Evolutionary conservation across 2,797 vertebrate species (phyloP), one percentile per base, ranked within the genome.

Genomic region (Hyperoplus lanceolatus): DNA sequence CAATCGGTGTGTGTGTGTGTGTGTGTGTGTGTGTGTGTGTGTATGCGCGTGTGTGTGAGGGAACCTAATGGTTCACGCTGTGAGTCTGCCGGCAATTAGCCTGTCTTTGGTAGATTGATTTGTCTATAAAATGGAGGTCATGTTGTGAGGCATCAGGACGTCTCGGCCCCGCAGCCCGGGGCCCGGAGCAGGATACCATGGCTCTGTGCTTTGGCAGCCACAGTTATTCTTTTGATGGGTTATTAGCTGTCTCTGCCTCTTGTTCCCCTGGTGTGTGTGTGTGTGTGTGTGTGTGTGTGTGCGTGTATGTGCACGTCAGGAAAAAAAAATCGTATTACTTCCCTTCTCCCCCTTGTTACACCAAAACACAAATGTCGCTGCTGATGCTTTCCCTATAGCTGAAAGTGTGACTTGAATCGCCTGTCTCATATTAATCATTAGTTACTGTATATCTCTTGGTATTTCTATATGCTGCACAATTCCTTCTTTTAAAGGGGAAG

Each of bases 181-280:
- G 63, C 49, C 63, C 7, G 13, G n/a, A 81, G 79, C 79, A 80
- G 60, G 79, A 29, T 60, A 63, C 60, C 15, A 55, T 70, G 81
- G 82, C 29, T 86, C 79, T 72, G 56, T 51, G 70, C 66, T 71
- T 63, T 83, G 80, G 78, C 88, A 84, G 85, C 72, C 59, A 36
- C 81, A 74, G 65, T 92, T 91, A 59, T 91, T 87, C 81, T 91
- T 91, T 86, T 92, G 88, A 91, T 91, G 87, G 80, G 82, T 91
- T 93, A 90, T 91, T 93, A 86, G 77, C 87, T 82, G 88, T 89
- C 84, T 87, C 84, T 87, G 83, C 78, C 76, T 85, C 69, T 62
- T 65, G 65, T 87, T 57, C 79, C 58, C 74, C 73, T 67, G 71
- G 72, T 75, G 82, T 66, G 83, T 58, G 8, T 69, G 60, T 21